Conservation (phyloP, 2,113 vertebrate genomes). For the Circaetus gallicus region DNA sequence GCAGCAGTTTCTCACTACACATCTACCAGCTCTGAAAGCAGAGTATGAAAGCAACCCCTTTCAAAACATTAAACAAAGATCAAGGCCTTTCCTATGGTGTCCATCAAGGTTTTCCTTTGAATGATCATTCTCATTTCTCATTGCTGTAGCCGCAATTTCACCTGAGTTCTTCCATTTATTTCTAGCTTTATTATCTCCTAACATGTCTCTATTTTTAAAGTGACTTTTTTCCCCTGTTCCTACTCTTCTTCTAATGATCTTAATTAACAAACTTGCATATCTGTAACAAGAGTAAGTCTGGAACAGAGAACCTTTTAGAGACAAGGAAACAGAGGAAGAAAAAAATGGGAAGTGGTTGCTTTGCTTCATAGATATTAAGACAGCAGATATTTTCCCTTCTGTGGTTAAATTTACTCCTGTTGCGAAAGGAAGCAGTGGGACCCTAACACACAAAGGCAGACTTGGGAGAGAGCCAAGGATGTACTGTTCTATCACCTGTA, state of each 20-base stretch:
- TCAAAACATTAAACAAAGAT: neutral
- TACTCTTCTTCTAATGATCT: neutral
- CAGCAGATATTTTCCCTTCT: neutral
- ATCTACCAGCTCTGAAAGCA: neutral
- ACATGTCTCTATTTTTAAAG: neutral
- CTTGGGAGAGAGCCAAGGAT: neutral
- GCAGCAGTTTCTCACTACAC: neutral
- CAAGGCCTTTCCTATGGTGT: neutral
- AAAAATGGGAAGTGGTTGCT: neutral
- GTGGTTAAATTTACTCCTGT: neutral
- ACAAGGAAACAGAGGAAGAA: neutral
- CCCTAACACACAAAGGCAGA: neutral
- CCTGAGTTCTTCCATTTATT: neutral
- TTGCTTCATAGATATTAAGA: neutral
- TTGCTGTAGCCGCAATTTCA: neutral
- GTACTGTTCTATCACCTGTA: neutral
- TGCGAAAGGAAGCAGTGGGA: neutral
- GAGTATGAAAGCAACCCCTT: neutral
- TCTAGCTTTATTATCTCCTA: neutral
- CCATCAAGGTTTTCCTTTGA: neutral
- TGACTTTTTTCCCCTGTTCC: fast-evolving
- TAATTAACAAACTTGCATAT: neutral
- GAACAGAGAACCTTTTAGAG: neutral
- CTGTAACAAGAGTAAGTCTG: neutral
- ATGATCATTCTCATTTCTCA: neutral